These are phyloP conservation scores for Oscheius sp. DNA, from an alignment of 2,888 invertebrate genomes.

Conservation along the genomic window DNA sequence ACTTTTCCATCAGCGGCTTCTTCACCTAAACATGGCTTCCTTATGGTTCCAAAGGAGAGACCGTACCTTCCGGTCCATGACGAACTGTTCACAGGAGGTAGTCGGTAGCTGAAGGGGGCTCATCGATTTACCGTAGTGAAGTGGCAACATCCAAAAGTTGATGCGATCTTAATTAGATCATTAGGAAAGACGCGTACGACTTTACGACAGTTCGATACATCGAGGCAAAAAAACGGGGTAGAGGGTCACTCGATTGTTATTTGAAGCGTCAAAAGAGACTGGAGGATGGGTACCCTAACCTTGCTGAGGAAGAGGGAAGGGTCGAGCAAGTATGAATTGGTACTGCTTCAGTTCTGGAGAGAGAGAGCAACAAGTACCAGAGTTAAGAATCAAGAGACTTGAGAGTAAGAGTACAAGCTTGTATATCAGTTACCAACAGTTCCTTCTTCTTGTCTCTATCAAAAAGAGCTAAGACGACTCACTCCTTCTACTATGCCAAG, in stretches of 20 bases:
- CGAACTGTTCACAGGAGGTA: conserved; percentile 15
- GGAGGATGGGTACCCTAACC: no score
- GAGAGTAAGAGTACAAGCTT: no score
- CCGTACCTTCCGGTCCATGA: conserved; percentile 19
- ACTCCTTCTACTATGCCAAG: no score
- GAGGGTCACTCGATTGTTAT: neutral
- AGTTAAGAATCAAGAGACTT: no score
- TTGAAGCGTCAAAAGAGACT: no score
- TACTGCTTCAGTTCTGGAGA: no score
- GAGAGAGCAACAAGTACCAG: no score
- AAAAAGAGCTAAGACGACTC: no score
- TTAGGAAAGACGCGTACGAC: conserved; percentile 14
- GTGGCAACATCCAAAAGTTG: conserved; percentile 22
- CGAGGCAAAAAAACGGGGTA: conserved; percentile 4
- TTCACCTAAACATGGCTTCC: conserved; percentile 38
- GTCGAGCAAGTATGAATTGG: no score
- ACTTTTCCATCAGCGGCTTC: conserved; percentile 65
- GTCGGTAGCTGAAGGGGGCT: conserved; percentile 7
- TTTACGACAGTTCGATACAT: conserved; percentile 24
- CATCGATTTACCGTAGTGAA: conserved; percentile 32
- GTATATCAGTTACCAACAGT: no score
- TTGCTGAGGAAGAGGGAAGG: no score
- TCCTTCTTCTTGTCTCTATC: no score
- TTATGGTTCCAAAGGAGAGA: neutral
- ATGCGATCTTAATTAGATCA: conserved; percentile 32